Base-by-base conservation (phyloP, 2,888 invertebrate species). In the Philaethria dido region DNA sequence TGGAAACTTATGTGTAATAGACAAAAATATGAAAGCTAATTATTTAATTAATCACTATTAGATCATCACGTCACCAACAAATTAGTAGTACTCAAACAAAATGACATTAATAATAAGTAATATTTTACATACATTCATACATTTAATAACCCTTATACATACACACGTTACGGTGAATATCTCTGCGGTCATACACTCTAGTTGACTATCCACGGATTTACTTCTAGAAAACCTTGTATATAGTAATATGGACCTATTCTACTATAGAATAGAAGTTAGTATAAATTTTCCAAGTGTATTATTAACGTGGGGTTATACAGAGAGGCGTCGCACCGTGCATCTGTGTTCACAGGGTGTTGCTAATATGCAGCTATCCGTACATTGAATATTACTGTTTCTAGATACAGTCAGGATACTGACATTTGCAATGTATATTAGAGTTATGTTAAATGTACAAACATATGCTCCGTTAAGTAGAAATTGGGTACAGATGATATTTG, bases 311-410 rank as follows among this genome's bases (percentile, higher is more conserved):
- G 33, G 64, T 70, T 70, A 69, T 75, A 77, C 73, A 74, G 75
- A 70, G 78, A 82, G 77, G 80, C 80, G 80, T 78, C 75, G 77
- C 78, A 75, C 77, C 78, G 75, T 81, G 79, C 77, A 79, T 78
- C 77, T 76, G 77, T 78, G 80, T 78, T 78, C 80, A 78, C 74
- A 76, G 78, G 75, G 76, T 77, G 81, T 78, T 75, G 76, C 76
- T 81, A 80, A 82, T 80, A 79, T 79, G 80, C 78, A 78, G 76
- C 74, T 73, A 74, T 72, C 75, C 73, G 70, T 71, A 68, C 62
- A 57, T 71, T 71, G 66, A 67, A 70, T 69, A 70, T 62, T 57
- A 69, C 62, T 65, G 61, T 70, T 62, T 66, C 50, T 64, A 62
- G 36, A 55, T 64, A 62, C 61, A 64, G 52, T 13, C 52, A 16